Evolutionary conservation across 2,797 vertebrate genomes (phyloP).

Genomic region (Potorous gilbertii): DNA sequence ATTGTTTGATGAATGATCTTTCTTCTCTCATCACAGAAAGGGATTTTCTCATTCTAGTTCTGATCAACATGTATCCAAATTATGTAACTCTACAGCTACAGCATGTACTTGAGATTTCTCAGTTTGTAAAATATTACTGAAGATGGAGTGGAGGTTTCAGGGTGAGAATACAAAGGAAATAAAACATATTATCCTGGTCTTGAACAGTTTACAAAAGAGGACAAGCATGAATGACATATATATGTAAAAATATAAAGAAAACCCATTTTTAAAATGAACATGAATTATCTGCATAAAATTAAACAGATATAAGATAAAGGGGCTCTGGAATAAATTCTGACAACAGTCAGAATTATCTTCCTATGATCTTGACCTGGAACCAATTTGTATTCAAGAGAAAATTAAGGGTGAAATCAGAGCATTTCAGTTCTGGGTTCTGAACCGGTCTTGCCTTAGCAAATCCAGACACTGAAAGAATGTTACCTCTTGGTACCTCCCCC

Average conservation of each 20-base stretch:
- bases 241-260: background rate
- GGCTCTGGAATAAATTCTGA: background rate
- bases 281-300: background rate
- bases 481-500: background rate
- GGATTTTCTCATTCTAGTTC: background rate
- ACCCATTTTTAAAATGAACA: background rate
- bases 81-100: background rate
- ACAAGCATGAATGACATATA: background rate
- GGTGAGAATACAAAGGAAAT: background rate
- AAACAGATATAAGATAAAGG: background rate
- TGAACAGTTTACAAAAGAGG: background rate
- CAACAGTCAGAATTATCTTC: background rate
- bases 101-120: background rate
- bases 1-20: background rate
- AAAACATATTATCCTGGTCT: background rate
- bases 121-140: background rate
- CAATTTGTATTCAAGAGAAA: slow-evolving; percentile 20
- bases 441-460: background rate
- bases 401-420: slow-evolving; percentile 24
- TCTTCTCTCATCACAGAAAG: background rate
- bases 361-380: slow-evolving; percentile 39
- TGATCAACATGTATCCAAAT: background rate
- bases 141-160: background rate
- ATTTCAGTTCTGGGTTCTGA: background rate
- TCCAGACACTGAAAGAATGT: slow-evolving; percentile 23